phyloP scores from a whole-genome alignment of 1,140 invertebrate genomes.

The Nephila pilipes region DNA sequence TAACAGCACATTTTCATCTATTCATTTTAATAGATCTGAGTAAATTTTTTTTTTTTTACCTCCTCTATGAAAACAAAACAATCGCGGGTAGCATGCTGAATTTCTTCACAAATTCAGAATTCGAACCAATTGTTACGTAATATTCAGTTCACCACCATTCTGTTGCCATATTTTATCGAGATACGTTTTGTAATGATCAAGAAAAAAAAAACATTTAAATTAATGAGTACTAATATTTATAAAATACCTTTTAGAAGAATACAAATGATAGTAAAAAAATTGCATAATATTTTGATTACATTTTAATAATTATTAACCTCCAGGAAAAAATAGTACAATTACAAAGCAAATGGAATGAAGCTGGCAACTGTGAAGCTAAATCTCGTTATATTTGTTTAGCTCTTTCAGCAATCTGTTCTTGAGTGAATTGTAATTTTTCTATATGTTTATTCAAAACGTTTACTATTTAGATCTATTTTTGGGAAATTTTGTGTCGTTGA shows the following conservation, averaged over 20 bases:
- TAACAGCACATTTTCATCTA: no score
- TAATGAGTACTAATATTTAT: no score
- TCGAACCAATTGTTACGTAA: not conserved
- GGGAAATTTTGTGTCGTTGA: not conserved
- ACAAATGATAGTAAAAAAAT: no score
- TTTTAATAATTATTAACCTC: no score
- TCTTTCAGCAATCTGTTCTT: not conserved
- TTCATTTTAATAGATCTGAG: not conserved
- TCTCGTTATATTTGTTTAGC: not conserved
- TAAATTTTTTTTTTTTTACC: no score
- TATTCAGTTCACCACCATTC: not conserved
- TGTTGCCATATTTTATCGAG: not conserved
- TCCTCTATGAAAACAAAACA: no score
- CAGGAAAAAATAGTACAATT: no score
- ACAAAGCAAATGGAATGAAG: no score
- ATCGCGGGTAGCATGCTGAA: no score
- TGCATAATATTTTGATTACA: no score
- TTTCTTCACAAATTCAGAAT: not conserved
- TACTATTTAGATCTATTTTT: not conserved
- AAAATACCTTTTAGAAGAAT: no score
- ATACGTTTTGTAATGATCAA: not conserved
- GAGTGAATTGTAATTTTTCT: not conserved
- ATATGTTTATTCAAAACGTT: slow-evolving; percentile 5
- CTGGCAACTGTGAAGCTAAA: not conserved
- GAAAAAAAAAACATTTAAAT: no score